Evolutionary conservation across 2,888 invertebrate species (phyloP), one percentile per base, ranked within the genome.

Genomic region (Rhodophaea formosa): DNA sequence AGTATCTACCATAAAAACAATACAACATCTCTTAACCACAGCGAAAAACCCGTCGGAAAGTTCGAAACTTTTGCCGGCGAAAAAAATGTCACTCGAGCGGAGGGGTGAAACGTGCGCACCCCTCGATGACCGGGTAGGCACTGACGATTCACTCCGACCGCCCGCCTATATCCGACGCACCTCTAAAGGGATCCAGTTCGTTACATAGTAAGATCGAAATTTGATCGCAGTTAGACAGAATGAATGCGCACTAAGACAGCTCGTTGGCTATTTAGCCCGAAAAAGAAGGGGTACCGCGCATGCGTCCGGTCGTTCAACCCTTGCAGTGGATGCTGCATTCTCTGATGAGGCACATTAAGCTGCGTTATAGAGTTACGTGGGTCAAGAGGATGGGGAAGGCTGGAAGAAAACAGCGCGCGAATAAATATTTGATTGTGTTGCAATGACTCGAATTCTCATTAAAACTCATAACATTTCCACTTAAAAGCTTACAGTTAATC

Each of bases 191-290:
- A 82, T 81, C 80, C 79, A 86, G 81, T 82, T 74, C 68, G 83
- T 82, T 85, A 88, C 86, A 84, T 81, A 74, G 78, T 89, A 89
- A 89, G 89, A 89, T 88, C 87, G 86, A 89, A 88, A 84, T 89
- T 90, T 87, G 88, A 86, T 86, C 86, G 89, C 78, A 85, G 84
- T 84, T 81, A 82, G 80, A 67, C 61, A 57, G 70, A 67, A 79
- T 72, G 75, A 80, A 79, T 75, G 81, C 80, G 80, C 79, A 78
- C 80, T 82, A 84, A 87, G 88, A 84, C 82, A 77, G 80, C 79
- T 77, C 80, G 80, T 77, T 78, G 82, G 84, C 79, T 82, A 80
- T 80, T 83, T 82, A 80, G 77, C 71, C 67, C 66, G 71, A 76
- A 77, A 77, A 77, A 77, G 71, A 69, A 68, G 67, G 71, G 66